A percentile compares a stretch with the other conserved stretches of the same genome.
phyloP scores from a whole-genome alignment of 64 coral and sea anemone species.

The Montipora capricornis region DNA sequence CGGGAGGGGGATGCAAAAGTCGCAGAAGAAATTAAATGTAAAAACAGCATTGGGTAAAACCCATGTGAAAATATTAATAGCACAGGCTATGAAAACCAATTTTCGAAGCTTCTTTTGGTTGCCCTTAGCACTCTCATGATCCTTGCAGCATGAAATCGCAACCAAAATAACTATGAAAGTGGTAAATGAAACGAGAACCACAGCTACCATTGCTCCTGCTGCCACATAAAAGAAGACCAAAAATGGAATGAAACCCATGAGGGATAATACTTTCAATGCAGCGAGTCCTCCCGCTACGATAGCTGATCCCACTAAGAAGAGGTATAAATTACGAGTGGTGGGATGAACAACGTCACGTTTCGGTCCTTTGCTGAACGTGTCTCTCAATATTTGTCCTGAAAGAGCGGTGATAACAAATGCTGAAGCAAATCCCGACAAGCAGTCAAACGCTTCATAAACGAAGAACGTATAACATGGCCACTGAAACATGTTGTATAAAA shows the following conservation, averaged over 20 bases:
- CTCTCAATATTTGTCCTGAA: conserved; percentile 38
- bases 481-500: conserved; percentile 51
- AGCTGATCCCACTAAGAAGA: conserved; percentile 16
- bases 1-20: not conserved
- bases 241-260: conserved; percentile 49
- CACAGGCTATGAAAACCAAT: conserved; percentile 18
- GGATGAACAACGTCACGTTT: conserved; percentile 19
- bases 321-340: not conserved
- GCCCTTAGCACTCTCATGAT: not conserved
- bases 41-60: conserved; percentile 47
- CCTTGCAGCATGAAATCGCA: conserved; percentile 7
- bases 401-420: conserved; percentile 25
- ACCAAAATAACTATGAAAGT: conserved; percentile 28
- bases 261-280: conserved; percentile 44
- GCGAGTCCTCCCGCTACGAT: not conserved
- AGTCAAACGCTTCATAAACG: conserved; percentile 61
- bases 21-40: conserved; percentile 47
- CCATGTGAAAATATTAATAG: conserved; percentile 58
- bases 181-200: not conserved
- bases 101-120: conserved; percentile 1
- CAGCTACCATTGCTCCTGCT: not conserved
- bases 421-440: conserved; percentile 28
- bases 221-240: conserved; percentile 44
- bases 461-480: conserved; percentile 45
- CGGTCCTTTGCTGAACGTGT: not conserved